Conservation (phyloP, 1,140 invertebrate genomes). For the Trichoplusia ni region DNA sequence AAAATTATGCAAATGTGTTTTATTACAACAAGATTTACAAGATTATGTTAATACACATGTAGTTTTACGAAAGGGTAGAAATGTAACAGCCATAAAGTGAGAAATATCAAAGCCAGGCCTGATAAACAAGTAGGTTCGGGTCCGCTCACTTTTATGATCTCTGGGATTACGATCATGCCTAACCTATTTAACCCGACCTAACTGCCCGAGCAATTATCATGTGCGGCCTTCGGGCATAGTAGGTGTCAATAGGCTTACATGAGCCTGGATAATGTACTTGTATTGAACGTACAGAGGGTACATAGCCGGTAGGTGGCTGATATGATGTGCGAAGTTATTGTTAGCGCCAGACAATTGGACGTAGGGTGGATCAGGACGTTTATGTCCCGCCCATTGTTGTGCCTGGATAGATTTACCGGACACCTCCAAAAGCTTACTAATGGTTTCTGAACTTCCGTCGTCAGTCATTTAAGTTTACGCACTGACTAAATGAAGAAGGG, state of each 20-base stretch:
- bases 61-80: conserved; percentile 27
- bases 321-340: conserved; percentile 13
- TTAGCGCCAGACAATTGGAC: conserved; percentile 19
- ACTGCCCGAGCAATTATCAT: conserved; percentile 35
- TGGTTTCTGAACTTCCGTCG: conserved; percentile 13
- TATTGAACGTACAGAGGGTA: neutral
- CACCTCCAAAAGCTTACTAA: conserved; percentile 4
- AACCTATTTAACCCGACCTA: conserved; percentile 30
- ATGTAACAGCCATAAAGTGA: conserved; percentile 19
- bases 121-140: conserved; percentile 25
- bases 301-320: neutral
- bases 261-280: conserved; percentile 14
- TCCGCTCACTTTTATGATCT: conserved; percentile 35
- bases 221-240: conserved; percentile 25
- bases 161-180: conserved; percentile 30
- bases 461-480: neutral
- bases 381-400: conserved; percentile 21
- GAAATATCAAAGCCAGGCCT: conserved; percentile 29
- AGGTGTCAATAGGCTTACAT: conserved; percentile 26
- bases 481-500: too few relatives aligned
- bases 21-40: conserved; percentile 26
- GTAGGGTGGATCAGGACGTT: conserved; percentile 13
- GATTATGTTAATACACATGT: conserved; percentile 28
- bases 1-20: conserved; percentile 16
- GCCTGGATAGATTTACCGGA: conserved; percentile 10